Conservation (phyloP, 2,888 invertebrate genomes). For the Acanthosepion pharaonis region DNA sequence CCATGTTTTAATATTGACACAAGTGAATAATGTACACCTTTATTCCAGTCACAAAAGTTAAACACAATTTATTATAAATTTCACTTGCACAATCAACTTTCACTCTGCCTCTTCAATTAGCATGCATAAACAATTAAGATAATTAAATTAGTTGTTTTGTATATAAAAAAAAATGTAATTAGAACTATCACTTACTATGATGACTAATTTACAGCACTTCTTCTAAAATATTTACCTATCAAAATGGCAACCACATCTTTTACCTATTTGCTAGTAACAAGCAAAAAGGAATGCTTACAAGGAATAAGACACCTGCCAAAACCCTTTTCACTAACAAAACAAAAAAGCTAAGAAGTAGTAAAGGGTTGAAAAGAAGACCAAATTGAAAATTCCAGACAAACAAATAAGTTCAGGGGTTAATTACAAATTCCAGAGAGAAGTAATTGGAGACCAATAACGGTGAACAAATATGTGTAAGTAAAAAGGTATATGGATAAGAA, state of each 20-base stretch:
- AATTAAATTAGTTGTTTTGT: too few species aligned
- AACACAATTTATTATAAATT: too few species aligned
- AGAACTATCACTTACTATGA: too few species aligned
- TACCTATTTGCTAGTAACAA: neutral
- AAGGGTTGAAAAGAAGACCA: neutral
- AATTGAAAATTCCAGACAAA: neutral
- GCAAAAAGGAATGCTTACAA: neutral
- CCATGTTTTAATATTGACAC: too few species aligned
- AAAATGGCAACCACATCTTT: neutral
- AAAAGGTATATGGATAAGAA: neutral
- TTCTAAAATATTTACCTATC: too few species aligned
- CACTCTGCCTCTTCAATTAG: too few species aligned
- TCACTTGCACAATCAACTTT: too few species aligned
- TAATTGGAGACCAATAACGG: neutral
- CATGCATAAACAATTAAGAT: too few species aligned
- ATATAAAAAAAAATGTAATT: too few species aligned
- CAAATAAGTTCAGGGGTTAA: neutral
- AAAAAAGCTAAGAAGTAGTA: neutral
- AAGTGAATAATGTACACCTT: too few species aligned
- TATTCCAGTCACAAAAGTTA: too few species aligned
- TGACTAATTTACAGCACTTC: too few species aligned
- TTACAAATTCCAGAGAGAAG: neutral
- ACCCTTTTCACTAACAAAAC: neutral
- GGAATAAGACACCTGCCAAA: conserved; percentile 10
- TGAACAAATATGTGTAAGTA: neutral